Base-by-base conservation (phyloP, 2,888 invertebrate genomes). In the Malachius bipustulatus region DNA sequence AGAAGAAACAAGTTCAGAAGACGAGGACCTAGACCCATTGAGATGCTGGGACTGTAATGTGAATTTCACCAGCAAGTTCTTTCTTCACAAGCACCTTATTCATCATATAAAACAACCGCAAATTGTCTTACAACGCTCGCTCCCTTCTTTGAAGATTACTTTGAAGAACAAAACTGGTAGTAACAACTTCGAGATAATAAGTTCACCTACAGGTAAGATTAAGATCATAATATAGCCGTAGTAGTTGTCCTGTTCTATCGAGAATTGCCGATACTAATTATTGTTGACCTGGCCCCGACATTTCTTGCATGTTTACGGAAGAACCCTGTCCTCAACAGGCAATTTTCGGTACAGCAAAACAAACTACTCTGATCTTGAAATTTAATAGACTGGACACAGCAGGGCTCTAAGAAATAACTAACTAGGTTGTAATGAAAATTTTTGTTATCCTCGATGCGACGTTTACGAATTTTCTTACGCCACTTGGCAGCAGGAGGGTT, bases 31-130 rank as follows among this genome's bases (percentile, higher is more conserved):
- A 6, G 39, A 44, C 3, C 45, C 49, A 2, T 35, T 53, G 40
- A 60, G 56, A 44, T 74, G 74, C 47, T 58, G 56, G 45, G 70
- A 70, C 19, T 74, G 74, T 48, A 59, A 66, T 45, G 56, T 65
- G 38, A 65, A 66, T 37, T 74, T 67, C 50, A 54, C 53, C 8
- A 54, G 59, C 43, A 65, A 65, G 59, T 57, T 60, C 27, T 65
- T 63, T 10, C 51, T 71, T 39, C 62, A 71, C 45, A 59, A 61
- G 9, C 74, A 74, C 53, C 58, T 73, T 8, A 59, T 70, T 24
- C 63, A 65, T 16, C 60, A 62, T 34, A 68, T 74, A 29, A 67
- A 66, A 4, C 62, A 71, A 47, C 73, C 73, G 29, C 58, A 55
- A 1, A 59, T 74, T 36, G 54, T 65, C 28, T 45, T 73, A 42